Evolutionary conservation across 2,888 invertebrate genomes (phyloP), one percentile per base, ranked within the genome.

Genomic region (Drosophila antonietae): DNA sequence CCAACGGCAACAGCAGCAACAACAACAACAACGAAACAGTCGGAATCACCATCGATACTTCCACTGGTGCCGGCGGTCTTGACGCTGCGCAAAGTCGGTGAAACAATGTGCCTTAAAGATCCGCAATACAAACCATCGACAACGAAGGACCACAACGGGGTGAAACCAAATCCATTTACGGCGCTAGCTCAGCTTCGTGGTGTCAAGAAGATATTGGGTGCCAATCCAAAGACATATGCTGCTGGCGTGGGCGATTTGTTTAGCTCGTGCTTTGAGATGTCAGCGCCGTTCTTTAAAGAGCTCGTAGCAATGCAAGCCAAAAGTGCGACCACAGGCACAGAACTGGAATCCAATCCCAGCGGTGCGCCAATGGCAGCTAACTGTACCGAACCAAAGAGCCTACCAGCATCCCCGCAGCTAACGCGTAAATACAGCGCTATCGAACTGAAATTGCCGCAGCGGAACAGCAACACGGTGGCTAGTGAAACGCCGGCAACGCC

Each of bases 31-130:
- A 35, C 52, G 3, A 62, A 65, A 20, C 64, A 81, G 35, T 89
- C 83, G 12, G 89, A 89, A 18, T 81, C 83, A 8, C 89, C 77
- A n/a, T 73, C 78, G 6, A 47, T 74, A 23, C 68, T 75, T 3
- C 88, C 89, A 33, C 89, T 91, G 1, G 82, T 76, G 12, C 93
- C 93, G 65, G 93, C 93, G 66, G 94, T 94, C 73, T 76, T 94
- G 44, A 94, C 94, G 8, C 94, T 95, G 63, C 94, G 95, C 66
- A 95, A 95, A 81, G 95, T 97, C 10, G 97, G 97, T 58, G 96
- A 97, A 93, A 96, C 96, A 72, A 98, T 98, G 96, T 96, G 97
- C 91, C 94, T 96, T 80, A 95, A 96, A 81, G 97, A 97, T 93
- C 95, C 96, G 62, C 96, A 96, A 93, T 97, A 97, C 91, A 95